phyloP scores from a whole-genome alignment of 2,113 vertebrate genomes.

The Octodon degus region DNA sequence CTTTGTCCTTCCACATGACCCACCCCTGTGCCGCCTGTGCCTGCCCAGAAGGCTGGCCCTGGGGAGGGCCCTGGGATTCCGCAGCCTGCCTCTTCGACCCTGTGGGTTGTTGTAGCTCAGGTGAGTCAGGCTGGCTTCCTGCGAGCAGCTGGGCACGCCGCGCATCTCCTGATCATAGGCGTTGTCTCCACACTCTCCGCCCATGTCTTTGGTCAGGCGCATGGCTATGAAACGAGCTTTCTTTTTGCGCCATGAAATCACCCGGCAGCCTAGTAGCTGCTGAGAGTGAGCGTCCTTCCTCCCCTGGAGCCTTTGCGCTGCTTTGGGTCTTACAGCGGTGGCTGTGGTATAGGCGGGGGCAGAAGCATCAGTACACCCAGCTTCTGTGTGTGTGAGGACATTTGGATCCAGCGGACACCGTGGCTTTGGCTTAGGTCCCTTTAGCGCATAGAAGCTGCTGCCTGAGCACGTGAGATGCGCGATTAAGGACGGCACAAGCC shows the following conservation, averaged over 20 bases:
- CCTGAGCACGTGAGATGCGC: background rate
- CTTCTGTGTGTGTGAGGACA: background rate
- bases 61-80: background rate
- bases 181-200: background rate
- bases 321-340: background rate
- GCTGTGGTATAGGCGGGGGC: background rate
- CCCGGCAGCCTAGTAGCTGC: background rate
- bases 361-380: no score
- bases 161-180: rapidly evolving
- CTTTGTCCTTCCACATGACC: background rate
- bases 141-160: background rate
- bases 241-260: background rate
- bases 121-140: background rate
- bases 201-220: background rate
- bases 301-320: background rate
- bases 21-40: background rate
- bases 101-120: constrained; percentile 23
- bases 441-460: background rate
- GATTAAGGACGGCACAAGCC: background rate
- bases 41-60: background rate
- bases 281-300: background rate
- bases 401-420: no score
- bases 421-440: constrained; percentile 17
- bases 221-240: background rate
- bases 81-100: background rate